Evolutionary conservation across 2,113 vertebrate genomes (phyloP), one percentile per base, ranked within the genome.

Genomic region (Ciconia maguari): DNA sequence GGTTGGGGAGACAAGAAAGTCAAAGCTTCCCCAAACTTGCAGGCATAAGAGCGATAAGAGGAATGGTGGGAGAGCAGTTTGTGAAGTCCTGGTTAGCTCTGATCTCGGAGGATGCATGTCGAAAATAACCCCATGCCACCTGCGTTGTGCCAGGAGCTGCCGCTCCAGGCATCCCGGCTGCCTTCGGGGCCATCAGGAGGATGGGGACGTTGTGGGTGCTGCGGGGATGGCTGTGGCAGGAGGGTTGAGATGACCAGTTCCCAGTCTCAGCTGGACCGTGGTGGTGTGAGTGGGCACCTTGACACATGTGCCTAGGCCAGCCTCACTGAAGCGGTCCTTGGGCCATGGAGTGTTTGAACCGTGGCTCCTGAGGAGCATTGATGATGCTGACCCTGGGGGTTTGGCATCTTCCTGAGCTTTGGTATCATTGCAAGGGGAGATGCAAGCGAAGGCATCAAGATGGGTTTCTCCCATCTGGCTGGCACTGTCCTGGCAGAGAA

Each of bases 271-370:
- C 32, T 18, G 65, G 19, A 55, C 17, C 1, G 0, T 9, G 11
- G 21, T 41, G 46, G 11, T 46, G 36, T 0, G 5, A 22, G 32
- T 12, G 46, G 20, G 52, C 27, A 44, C 52, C 52, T 49, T 3
- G 2, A 10, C 26, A 36, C 13, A 29, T 0, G 1, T 58, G 19
- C 24, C 52, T 1, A 10, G 38, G 27, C 14, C 64, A 49, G 8
- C 57, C 46, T 71, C 32, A 26, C 32, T 6, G 1, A 20, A 68
- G 62, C 25, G 24, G 14, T 22, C 41, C 10, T 6, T 34, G 22
- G 19, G n/a, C 46, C 26, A 1, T 9, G 16, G 34, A 11, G 16
- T 1, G 0, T 25, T 62, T 22, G 42, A 64, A 29, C 22, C 0
- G 2, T 9, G 30, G 55, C 12, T 82, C 11, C 36, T 38, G 29